Evolutionary conservation across 2,888 invertebrate species (phyloP).

Genomic region (Latheticus oryzae): DNA sequence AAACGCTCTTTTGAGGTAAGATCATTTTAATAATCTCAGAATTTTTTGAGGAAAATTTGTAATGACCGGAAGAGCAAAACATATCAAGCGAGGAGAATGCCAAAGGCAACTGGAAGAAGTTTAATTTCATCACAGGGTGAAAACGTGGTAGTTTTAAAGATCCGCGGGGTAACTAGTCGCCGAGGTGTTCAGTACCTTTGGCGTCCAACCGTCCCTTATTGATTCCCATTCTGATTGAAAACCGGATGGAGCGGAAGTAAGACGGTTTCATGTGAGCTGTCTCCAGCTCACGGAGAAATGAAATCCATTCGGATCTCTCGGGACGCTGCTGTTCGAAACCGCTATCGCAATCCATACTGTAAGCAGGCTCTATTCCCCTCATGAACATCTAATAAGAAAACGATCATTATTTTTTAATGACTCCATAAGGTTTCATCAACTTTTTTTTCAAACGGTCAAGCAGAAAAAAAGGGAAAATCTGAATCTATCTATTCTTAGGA

Average conservation of each 20-base stretch:
- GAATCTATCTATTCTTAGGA: too few relatives aligned
- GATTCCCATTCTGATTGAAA: conserved; percentile 64
- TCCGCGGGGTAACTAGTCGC: conserved; percentile 43
- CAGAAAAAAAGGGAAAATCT: too few relatives aligned
- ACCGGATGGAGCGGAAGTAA: conserved; percentile 65
- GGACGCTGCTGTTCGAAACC: conserved; percentile 47
- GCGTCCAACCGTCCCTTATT: conserved; percentile 54
- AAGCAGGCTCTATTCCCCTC: conserved; percentile 35
- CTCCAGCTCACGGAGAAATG: conserved; percentile 57
- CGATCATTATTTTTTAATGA: conserved; percentile 40
- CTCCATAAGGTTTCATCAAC: conserved; percentile 20
- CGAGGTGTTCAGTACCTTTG: conserved; percentile 45
- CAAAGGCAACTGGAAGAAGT: conserved; percentile 14
- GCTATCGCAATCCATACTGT: conserved; percentile 43
- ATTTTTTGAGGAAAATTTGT: conserved; percentile 10
- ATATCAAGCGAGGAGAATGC: conserved; percentile 22
- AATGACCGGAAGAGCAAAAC: conserved; percentile 8
- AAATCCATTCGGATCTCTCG: conserved; percentile 57
- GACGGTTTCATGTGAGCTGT: conserved; percentile 59
- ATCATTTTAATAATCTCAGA: too few relatives aligned
- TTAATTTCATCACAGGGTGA: conserved; percentile 33
- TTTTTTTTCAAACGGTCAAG: too few relatives aligned
- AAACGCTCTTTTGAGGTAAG: too few relatives aligned
- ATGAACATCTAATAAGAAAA: conserved; percentile 41
- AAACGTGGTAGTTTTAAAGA: conserved; percentile 41